Evolutionary conservation across 2,797 vertebrate genomes (phyloP), one percentile per base, ranked within the genome.

Genomic region (Neomorphus geoffroyi): DNA sequence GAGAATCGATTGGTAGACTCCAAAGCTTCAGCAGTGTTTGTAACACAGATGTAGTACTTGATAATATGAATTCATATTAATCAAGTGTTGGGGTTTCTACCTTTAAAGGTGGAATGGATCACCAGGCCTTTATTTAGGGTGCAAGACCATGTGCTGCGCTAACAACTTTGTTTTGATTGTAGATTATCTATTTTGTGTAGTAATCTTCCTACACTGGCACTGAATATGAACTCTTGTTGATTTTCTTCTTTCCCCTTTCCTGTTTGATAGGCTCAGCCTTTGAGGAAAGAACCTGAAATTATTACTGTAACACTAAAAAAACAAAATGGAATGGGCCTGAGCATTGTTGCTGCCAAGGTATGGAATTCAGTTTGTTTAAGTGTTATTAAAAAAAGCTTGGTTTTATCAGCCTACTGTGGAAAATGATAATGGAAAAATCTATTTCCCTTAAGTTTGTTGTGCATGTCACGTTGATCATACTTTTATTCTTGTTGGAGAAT

Each of bases 261-360:
- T 72, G 27, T 88, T 62, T 83, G 26, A 43, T 74, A 98, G 98
- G 92, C 97, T 85, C 97, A 99, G 98, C 98, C 98, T 97, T 98
- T 99, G 98, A 98, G 98, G 97, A 99, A 99, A 81, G 99, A 99
- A 91, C 99, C 99, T 69, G 99, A 99, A 97, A 97, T 99, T 90
- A 99, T 99, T 98, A 99, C 99, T 16, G 99, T 99, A 96, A 99
- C 99, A 75, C 98, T 99, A 45, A 99, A 99, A 97, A 99, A 99
- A 97, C 99, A 99, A 95, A 99, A 99, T 32, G 99, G 99, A 92
- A 99, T 99, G 99, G 99, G 99, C 70, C 98, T 99, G 85, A 99
- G 99, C 98, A 99, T 99, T 33, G 99, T 99, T 83, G 99, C 99
- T 37, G 99, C 99, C 90, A 99, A 99, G 99, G 99, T 99, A 98